A percentile compares a stretch with the other conserved stretches of the same genome.
Evolutionary conservation across 2,888 invertebrate genomes (phyloP).

Genomic region (Torymus tubicola): DNA sequence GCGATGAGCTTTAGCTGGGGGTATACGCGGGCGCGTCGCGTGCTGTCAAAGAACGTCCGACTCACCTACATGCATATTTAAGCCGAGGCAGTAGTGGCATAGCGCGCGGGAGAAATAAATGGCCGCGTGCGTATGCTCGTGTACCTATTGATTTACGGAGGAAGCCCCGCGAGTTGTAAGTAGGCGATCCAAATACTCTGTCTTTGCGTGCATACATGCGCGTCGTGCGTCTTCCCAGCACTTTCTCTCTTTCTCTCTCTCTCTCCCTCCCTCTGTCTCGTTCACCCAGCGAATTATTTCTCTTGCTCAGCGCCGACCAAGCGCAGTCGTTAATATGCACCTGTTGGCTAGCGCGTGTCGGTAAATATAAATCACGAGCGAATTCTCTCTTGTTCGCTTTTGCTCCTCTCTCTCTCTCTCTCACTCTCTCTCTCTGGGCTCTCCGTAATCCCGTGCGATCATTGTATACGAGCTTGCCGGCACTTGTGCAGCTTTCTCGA

Average conservation of each 20-base stretch:
- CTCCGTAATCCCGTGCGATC: too few species aligned
- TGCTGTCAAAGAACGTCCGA: too few species aligned
- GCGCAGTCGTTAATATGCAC: slow-evolving; percentile 36
- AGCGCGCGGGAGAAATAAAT: slow-evolving; percentile 8
- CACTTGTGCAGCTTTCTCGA: not conserved
- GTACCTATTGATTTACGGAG: slow-evolving; percentile 31
- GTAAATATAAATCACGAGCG: slow-evolving; percentile 30
- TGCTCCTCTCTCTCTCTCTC: too few species aligned
- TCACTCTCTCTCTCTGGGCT: too few species aligned
- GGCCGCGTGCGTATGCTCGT: slow-evolving; percentile 6
- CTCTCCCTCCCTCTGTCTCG: too few species aligned
- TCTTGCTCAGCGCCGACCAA: not conserved
- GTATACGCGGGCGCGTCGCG: too few species aligned
- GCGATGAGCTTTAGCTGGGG: too few species aligned
- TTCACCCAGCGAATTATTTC: not conserved
- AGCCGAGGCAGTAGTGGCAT: not conserved
- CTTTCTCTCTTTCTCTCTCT: not conserved
- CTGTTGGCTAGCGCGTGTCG: slow-evolving; percentile 34
- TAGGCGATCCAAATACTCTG: not conserved
- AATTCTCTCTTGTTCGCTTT: too few species aligned
- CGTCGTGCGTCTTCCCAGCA: not conserved
- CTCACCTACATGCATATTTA: not conserved
- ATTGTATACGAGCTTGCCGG: too few species aligned
- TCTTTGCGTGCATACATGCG: not conserved
- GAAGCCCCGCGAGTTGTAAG: slow-evolving; percentile 13